phyloP scores from a whole-genome alignment of 2,797 vertebrate genomes.

The Macropus fuliginosus region DNA sequence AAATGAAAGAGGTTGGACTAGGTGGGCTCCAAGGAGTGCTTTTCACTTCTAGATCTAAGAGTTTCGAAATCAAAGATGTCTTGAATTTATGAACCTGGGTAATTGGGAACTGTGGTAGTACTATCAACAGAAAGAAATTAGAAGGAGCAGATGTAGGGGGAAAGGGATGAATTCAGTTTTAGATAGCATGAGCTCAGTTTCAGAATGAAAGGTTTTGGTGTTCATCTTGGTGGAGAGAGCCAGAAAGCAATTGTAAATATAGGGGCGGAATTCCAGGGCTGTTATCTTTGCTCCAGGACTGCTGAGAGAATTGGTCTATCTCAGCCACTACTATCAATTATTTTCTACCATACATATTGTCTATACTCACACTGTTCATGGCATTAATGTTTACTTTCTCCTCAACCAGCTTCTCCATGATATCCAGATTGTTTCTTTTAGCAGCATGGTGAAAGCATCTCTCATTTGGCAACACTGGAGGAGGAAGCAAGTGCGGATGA shows the following conservation, averaged over 20 bases:
- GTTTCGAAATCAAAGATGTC: not conserved
- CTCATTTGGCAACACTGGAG: constrained; percentile 91
- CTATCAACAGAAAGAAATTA: not conserved
- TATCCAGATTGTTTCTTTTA: constrained; percentile 91
- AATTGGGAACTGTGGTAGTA: not conserved
- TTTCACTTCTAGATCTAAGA: not conserved
- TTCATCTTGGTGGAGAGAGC: not conserved
- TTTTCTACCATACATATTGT: not conserved
- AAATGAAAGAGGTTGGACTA: not conserved
- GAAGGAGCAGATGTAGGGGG: not conserved
- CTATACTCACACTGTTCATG: constrained; percentile 89
- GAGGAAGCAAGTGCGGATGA: constrained; percentile 34
- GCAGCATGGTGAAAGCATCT: constrained; percentile 92
- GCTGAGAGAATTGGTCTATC: not conserved
- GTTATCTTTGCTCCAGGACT: not conserved
- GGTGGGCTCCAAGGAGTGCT: not conserved
- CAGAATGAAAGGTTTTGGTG: not conserved
- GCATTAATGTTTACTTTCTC: constrained; percentile 91
- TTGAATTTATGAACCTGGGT: not conserved
- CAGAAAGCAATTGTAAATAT: not conserved
- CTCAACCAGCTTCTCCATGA: constrained; percentile 88
- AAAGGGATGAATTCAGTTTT: not conserved
- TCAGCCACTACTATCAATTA: not conserved
- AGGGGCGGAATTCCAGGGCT: not conserved
- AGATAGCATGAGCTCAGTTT: not conserved